Evolutionary conservation across 1,140 invertebrate genomes (phyloP).

Genomic region (Panagrolaimus sp.): DNA sequence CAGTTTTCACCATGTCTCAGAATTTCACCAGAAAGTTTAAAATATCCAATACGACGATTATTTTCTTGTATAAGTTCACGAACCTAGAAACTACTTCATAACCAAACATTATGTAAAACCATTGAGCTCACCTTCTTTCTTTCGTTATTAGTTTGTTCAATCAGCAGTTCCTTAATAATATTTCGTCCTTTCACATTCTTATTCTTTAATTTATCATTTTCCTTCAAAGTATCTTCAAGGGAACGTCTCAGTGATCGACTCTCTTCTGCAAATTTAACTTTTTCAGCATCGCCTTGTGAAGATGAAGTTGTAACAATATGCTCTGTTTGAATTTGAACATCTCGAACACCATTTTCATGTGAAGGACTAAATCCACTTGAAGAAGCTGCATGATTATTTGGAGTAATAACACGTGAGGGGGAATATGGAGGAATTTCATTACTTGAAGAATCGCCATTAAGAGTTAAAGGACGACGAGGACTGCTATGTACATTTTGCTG

Average conservation of each 20-base stretch:
- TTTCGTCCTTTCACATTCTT: no score
- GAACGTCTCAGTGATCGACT: no score
- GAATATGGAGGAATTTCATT: slow-evolving; percentile 10
- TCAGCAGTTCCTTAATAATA: slow-evolving; percentile 11
- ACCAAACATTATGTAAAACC: neutral
- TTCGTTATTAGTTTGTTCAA: slow-evolving; percentile 5
- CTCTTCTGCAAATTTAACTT: no score
- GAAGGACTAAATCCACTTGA: neutral
- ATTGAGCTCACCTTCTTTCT: no score
- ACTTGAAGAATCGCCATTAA: slow-evolving; percentile 5
- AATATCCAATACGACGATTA: slow-evolving; percentile 77
- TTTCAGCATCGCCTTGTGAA: no score
- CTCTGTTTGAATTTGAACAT: no score
- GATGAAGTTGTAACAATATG: no score
- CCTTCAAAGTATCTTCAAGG: no score
- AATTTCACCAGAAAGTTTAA: slow-evolving; percentile 93
- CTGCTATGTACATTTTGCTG: neutral
- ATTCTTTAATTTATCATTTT: no score
- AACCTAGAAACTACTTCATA: no score
- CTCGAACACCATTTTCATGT: neutral
- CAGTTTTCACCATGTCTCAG: slow-evolving; percentile 99
- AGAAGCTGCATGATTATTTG: neutral
- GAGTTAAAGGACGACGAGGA: neutral
- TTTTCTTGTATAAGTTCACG: slow-evolving; percentile 19
- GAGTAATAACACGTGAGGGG: neutral